phyloP scores from a whole-genome alignment of 53 echinoderm and acorn worm genomes.

The Apostichopus leukothele region DNA sequence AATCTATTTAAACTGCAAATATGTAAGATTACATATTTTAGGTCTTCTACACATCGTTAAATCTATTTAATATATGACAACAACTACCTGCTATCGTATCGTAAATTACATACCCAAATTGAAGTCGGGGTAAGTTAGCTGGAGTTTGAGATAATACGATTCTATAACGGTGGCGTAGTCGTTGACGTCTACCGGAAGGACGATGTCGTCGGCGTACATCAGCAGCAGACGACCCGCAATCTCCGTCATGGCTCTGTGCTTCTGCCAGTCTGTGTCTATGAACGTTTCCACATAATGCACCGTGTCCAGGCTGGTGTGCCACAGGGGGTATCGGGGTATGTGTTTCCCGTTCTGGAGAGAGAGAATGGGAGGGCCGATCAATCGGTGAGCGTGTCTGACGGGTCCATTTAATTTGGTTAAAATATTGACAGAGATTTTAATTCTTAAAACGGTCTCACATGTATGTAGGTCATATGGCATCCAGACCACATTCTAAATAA shows the following conservation, averaged over 20 bases:
- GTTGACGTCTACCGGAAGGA: constrained; percentile 65
- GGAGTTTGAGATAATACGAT: constrained; percentile 53
- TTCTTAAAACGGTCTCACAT: too few relatives aligned
- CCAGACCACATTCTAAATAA: too few relatives aligned
- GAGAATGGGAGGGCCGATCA: neutral
- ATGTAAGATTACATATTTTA: too few relatives aligned
- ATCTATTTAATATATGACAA: too few relatives aligned
- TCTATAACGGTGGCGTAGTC: constrained; percentile 68
- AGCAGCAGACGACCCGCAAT: constrained; percentile 61
- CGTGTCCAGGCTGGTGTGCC: constrained; percentile 66
- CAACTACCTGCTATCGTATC: too few relatives aligned
- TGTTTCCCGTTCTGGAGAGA: constrained; percentile 28
- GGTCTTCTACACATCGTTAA: too few relatives aligned
- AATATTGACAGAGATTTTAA: too few relatives aligned
- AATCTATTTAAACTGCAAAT: too few relatives aligned
- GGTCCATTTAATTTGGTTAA: too few relatives aligned
- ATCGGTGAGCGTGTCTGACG: too few relatives aligned
- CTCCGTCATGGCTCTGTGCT: constrained; percentile 75
- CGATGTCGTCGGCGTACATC: constrained; percentile 59
- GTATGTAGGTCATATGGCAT: too few relatives aligned
- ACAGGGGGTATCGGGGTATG: constrained; percentile 70
- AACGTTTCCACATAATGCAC: constrained; percentile 54
- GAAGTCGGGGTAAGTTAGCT: neutral
- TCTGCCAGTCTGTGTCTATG: constrained; percentile 57
- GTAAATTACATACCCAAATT: neutral